phyloP scores from a whole-genome alignment of 35 echinoderm and acorn worm species.

The Patiria miniata region DNA sequence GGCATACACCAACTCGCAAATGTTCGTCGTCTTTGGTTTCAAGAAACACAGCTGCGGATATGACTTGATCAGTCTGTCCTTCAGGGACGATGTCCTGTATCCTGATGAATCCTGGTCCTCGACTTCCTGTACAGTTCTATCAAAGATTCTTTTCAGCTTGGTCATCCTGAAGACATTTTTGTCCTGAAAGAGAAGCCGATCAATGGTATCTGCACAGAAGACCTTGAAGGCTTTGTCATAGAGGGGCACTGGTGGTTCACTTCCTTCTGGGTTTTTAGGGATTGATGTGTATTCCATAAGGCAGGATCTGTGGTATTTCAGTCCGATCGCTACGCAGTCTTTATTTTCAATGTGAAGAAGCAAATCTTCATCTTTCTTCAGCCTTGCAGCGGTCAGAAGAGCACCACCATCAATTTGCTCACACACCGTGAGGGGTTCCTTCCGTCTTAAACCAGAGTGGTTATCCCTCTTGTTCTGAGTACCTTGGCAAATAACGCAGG shows the following conservation, averaged over 20 bases:
- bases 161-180: neutral
- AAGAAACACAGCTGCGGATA: neutral
- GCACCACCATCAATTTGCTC: conserved; percentile 33
- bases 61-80: neutral
- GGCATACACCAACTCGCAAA: neutral
- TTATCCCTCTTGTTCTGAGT: conserved; percentile 17
- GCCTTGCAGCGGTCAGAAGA: conserved; percentile 33
- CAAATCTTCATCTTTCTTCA: conserved; percentile 43
- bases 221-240: neutral
- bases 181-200: neutral
- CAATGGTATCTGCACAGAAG: neutral
- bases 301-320: conserved; percentile 31
- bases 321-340: conserved; percentile 58
- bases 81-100: neutral
- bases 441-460: neutral
- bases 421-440: neutral
- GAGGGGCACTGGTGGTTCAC: neutral
- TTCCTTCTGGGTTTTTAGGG: neutral
- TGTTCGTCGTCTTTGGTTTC: neutral
- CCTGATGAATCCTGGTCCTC: neutral
- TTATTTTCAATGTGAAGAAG: conserved; percentile 38
- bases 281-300: neutral
- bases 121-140: neutral
- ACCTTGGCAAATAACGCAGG: conserved; percentile 24
- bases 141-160: neutral